These are phyloP conservation scores for Plagiodera versicolora DNA, from an alignment of 2,888 invertebrate genomes.

Conservation along the genomic window DNA sequence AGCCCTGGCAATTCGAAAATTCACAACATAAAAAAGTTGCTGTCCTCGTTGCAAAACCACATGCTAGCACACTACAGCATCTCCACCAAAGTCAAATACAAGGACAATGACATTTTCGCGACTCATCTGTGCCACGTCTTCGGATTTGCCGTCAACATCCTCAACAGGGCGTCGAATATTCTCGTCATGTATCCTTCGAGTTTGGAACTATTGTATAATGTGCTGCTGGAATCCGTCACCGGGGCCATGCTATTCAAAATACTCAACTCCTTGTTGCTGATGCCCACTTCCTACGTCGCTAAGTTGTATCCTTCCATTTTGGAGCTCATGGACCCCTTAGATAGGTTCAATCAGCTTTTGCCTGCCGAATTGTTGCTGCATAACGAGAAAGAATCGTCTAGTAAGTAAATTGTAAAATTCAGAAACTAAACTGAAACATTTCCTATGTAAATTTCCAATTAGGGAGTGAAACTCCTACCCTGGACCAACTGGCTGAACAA, in stretches of 20 bases:
- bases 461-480: constrained; percentile 58
- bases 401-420: constrained; percentile 30
- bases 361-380: constrained; percentile 51
- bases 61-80: constrained; percentile 58
- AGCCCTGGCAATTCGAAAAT: constrained; percentile 45
- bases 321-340: constrained; percentile 52
- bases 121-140: constrained; percentile 48
- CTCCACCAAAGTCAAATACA: constrained; percentile 18
- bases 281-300: constrained; percentile 54
- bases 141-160: constrained; percentile 46
- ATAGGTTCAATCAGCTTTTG: constrained; percentile 52
- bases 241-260: constrained; percentile 63
- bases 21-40: constrained; percentile 57
- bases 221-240: constrained; percentile 59
- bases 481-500: constrained; percentile 54
- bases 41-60: constrained; percentile 64
- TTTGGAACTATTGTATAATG: constrained; percentile 54
- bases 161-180: constrained; percentile 48
- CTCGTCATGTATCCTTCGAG: constrained; percentile 49
- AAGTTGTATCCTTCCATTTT: constrained; percentile 51
- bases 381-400: constrained; percentile 41
- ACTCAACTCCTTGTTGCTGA: constrained; percentile 59
- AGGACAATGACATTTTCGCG: constrained; percentile 38
- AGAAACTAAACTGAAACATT: too few species aligned
- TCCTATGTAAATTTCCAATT: too few species aligned